Percentiles rank a stretch among this genome's conserved stretches.
Conservation (phyloP, 2,797 vertebrate genomes). For the Ispidina lecontei region DNA sequence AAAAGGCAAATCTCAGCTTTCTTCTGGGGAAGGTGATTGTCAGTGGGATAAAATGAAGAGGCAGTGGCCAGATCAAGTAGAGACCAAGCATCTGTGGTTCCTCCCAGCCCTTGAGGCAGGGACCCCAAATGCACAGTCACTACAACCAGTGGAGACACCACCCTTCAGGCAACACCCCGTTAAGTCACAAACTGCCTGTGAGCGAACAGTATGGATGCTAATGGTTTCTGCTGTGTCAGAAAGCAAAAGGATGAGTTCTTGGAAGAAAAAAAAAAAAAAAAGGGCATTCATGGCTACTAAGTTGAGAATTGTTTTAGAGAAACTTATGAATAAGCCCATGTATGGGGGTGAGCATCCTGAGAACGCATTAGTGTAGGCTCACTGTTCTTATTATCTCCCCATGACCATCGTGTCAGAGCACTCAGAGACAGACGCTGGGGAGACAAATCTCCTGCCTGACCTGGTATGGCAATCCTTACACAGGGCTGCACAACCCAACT, state of each 20-base stretch:
- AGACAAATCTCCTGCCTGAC: slow-evolving; percentile 17
- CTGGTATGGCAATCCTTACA: not conserved
- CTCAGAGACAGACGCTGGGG: not conserved
- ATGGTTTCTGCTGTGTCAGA: not conserved
- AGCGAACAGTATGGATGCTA: not conserved
- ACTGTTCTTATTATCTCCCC: not conserved
- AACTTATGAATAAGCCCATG: not conserved
- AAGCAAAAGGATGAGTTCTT: not conserved
- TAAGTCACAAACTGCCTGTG: not conserved
- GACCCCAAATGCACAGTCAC: not conserved
- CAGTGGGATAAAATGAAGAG: not conserved
- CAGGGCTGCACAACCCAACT: not conserved
- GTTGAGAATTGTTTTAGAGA: not conserved
- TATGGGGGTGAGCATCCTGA: not conserved
- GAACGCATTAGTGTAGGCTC: not conserved
- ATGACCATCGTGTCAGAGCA: not conserved
- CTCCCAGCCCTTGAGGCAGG: not conserved
- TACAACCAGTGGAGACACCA: not conserved
- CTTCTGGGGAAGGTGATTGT: not conserved
- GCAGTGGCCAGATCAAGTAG: not conserved
- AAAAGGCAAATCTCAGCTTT: not conserved
- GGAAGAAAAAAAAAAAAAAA: not conserved
- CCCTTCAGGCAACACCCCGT: not conserved
- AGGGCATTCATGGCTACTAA: not conserved
- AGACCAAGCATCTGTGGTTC: not conserved